These are phyloP conservation scores for Bos indicus DNA, from an alignment of 2,113 vertebrate species.

Conservation along the genomic window DNA sequence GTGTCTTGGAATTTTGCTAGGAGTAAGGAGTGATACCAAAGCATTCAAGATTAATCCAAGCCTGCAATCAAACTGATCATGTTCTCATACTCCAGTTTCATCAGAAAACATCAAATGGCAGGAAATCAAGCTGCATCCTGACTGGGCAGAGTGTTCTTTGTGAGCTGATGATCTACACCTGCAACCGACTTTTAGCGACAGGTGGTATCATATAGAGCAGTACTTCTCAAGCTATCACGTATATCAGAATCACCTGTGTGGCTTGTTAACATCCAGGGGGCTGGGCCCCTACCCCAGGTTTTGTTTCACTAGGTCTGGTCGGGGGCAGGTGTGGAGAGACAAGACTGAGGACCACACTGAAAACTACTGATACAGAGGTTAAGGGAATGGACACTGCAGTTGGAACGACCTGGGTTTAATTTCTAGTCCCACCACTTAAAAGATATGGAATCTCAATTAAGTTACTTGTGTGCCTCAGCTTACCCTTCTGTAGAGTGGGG, in stretches of 20 bases:
- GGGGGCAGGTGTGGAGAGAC: neutral
- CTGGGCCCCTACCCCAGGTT: neutral
- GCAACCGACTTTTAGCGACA: neutral
- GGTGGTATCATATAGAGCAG: neutral
- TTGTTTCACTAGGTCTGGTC: neutral
- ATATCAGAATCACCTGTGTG: neutral
- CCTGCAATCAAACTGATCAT: neutral
- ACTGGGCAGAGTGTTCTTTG: neutral
- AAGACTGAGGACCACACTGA: neutral
- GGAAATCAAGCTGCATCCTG: neutral
- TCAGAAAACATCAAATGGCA: neutral
- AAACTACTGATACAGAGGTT: neutral
- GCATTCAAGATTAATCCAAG: neutral
- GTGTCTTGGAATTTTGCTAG: slow-evolving; percentile 1
- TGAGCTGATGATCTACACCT: neutral
- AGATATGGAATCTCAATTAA: neutral
- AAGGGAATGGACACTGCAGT: neutral
- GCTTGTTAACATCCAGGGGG: neutral
- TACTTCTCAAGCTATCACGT: neutral
- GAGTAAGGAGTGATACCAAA: neutral
- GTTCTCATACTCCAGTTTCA: neutral
- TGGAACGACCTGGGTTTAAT: neutral
- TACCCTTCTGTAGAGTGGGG: neutral
- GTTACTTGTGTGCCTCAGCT: neutral
- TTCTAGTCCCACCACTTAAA: neutral